Base-by-base conservation (phyloP, 2,113 vertebrate genomes). In the Xiphophorus couchianus region DNA sequence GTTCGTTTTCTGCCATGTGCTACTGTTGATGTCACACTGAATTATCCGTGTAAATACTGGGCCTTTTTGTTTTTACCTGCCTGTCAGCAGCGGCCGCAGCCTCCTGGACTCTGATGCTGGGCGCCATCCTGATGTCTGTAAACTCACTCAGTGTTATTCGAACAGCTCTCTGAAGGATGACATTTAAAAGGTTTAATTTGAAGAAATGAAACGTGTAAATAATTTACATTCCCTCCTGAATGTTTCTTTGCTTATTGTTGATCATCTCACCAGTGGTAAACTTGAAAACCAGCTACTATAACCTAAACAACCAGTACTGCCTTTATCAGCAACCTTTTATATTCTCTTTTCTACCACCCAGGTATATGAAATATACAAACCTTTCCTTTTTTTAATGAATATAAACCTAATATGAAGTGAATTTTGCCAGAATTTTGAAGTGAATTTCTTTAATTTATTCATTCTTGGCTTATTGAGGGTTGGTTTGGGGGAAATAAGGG, bases 361-460 rank as follows among this genome's bases (percentile, higher is more conserved):
- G 48, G 78, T 35, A 77, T 84, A 76, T 77, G 9, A 69, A 84
- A 69, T 77, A 64, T 84, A 69, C 78, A 74, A 79, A 28, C 27
- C 1, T 71, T 82, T 83, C 14, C 39, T 76, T 81, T 75, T 33
- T 61, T 29, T 35, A 82, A 77, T 76, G 54, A 88, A 80, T 81
- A 35, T 78, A 79, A 74, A 76, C 70, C 17, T 28, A 84, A 75
- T 77, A 76, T 81, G 48, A 84, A 77, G 76, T 74, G 58, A 80
- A 66, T 9, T 75, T 58, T 80, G 61, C 30, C 65, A 71, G 69
- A n/a, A n/a, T n/a, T n/a, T n/a, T n/a, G n/a, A n/a, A n/a, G n/a
- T n/a, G n/a, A n/a, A n/a, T 64, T 69, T 72, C 37, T 67, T 74
- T 78, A 84, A 93, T 92, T 93, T 93, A 91, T 93, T 89, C 80